These are phyloP conservation scores for Poecilia gillii DNA, from an alignment of 2,797 vertebrate species.

Conservation along the genomic window DNA sequence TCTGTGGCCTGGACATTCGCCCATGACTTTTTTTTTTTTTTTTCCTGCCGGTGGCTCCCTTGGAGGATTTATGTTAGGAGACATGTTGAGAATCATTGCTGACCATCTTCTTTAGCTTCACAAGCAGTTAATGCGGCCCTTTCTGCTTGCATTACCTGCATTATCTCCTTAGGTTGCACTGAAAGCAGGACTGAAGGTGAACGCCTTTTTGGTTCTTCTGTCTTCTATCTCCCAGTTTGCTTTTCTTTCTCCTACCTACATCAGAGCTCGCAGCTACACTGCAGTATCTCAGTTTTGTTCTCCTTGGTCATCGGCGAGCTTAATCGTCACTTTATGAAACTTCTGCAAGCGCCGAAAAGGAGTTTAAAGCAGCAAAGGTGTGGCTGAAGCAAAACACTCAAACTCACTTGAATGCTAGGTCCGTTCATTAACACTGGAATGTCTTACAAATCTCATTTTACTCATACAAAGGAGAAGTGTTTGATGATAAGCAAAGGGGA, in stretches of 20 bases:
- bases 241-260: not conserved
- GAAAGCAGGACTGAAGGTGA: slow-evolving; percentile 3
- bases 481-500: slow-evolving; percentile 47
- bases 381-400: slow-evolving; percentile 31
- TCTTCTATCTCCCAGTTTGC: not conserved
- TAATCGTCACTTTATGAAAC: slow-evolving; percentile 32
- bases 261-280: slow-evolving; percentile 26
- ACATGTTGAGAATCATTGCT: slow-evolving; percentile 55
- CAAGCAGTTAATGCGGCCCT: slow-evolving; percentile 7
- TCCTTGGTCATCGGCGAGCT: slow-evolving; percentile 59
- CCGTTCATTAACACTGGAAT: slow-evolving; percentile 43
- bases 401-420: slow-evolving; percentile 44
- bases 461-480: slow-evolving; percentile 43
- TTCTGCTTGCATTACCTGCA: not conserved
- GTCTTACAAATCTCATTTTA: slow-evolving; percentile 49
- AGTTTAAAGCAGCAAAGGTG: slow-evolving; percentile 45
- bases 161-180: not conserved
- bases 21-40: slow-evolving; percentile 48
- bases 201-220: slow-evolving; percentile 11
- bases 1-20: slow-evolving; percentile 73
- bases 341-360: slow-evolving; percentile 40
- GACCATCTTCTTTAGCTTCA: slow-evolving; percentile 13
- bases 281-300: slow-evolving; percentile 31
- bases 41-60: slow-evolving; percentile 59
- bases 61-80: slow-evolving; percentile 60